Conservation (phyloP, 2,888 invertebrate species). For the Eristalis arbustorum region DNA sequence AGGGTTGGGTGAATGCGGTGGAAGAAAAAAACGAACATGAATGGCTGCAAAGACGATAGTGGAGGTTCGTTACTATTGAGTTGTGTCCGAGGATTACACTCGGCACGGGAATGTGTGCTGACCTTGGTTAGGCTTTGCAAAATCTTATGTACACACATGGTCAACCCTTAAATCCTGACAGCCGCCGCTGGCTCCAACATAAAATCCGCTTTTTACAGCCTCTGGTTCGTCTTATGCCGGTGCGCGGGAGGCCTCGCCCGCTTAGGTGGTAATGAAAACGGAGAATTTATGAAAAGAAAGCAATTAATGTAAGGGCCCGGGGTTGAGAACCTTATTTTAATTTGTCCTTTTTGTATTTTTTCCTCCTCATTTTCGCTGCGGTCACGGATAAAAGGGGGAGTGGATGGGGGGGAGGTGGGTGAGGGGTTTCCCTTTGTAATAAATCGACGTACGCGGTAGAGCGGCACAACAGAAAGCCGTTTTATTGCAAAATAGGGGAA, state of each 20-base stretch:
- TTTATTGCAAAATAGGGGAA: constrained; percentile 53
- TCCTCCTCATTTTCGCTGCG: neutral
- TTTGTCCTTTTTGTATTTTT: neutral
- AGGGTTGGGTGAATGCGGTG: neutral
- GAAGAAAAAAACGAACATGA: neutral
- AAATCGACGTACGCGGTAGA: neutral
- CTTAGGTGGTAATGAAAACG: constrained; percentile 49
- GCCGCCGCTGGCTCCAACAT: neutral
- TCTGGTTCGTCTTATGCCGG: neutral
- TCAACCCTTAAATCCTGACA: neutral
- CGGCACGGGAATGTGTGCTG: neutral
- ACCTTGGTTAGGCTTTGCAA: neutral
- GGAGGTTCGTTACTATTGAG: constrained; percentile 28
- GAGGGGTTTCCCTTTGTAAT: neutral
- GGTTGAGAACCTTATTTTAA: constrained; percentile 5
- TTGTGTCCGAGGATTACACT: constrained; percentile 27
- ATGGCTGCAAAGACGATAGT: neutral
- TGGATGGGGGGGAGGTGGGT: neutral
- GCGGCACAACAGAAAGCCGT: neutral
- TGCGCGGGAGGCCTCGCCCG: neutral
- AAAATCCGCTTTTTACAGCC: constrained; percentile 33
- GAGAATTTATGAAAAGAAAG: constrained; percentile 59
- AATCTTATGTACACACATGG: constrained; percentile 1
- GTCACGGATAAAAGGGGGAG: neutral
- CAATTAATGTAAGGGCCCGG: constrained; percentile 43